Evolutionary conservation across 2,888 invertebrate genomes (phyloP), one percentile per base, ranked within the genome.

Genomic region (Eupithecia abbreviata): DNA sequence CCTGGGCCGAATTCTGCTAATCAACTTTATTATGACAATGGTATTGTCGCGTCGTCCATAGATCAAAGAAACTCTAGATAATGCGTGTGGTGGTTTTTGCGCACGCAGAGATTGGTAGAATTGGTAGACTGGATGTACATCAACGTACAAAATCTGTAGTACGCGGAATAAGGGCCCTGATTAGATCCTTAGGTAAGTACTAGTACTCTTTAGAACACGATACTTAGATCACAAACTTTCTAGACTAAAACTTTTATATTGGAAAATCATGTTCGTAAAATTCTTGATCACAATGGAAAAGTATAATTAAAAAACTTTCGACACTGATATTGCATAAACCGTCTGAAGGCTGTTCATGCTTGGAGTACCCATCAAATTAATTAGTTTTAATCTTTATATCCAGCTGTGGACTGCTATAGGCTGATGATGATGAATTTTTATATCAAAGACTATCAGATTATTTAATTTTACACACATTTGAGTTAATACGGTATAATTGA

Each of bases 291-390:
- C 82, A 80, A 74, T 69, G 78, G 72, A 66, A 15, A 66, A 42
- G 66, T 62, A 81, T 83, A 85, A 84, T 85, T 85, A 83, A 85
- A 86, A 85, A 86, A 85, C 84, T 84, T 86, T 51, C 12, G 30
- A 62, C 62, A 62, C 58, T 62, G 62, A 62, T 62, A 62, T 62
- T 30, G 30, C 62, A 30, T 62, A 30, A 62, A 62, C 62, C 18
- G 30, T 30, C 30, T 62, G 4, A 30, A 62, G 12, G 62, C 62
- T 81, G 77, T 80, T 58, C 41, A 71, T 4, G 62, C n/a, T 55
- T 72, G 15, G 68, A 45, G 73, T 70, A 72, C 47, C 72, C 71
- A 76, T 18, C 41, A 68, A 69, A 75, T 72, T 77, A 70, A 67
- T 66, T 75, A 68, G 68, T 43, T 71, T 65, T 62, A n/a, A 49